A percentile compares a stretch with the other conserved stretches of the same genome.
These are phyloP conservation scores for Charina bottae DNA, from an alignment of 2,113 vertebrate genomes.

Conservation along the genomic window DNA sequence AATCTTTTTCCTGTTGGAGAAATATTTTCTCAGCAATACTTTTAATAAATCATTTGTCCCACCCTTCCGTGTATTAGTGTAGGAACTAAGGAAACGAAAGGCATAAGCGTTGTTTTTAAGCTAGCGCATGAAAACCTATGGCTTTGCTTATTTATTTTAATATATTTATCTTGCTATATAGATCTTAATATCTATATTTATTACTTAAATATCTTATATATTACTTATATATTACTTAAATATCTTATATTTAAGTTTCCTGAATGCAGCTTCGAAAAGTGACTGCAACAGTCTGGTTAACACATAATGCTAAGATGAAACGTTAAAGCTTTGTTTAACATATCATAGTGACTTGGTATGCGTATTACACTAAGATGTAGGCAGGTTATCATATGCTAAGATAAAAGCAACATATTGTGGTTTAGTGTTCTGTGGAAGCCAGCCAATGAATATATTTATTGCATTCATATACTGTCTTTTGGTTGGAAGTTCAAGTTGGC, in stretches of 20 bases:
- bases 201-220: no score
- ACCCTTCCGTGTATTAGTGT: no score
- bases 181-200: no score
- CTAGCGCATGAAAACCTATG: background rate
- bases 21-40: background rate
- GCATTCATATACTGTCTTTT: background rate
- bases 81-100: background rate
- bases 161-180: background rate
- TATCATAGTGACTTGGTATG: background rate
- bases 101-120: background rate
- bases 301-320: background rate
- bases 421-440: background rate
- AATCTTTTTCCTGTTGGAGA: background rate
- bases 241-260: background rate
- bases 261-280: background rate
- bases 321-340: background rate
- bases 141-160: background rate
- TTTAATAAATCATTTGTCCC: background rate
- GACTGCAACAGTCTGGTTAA: background rate
- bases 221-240: no score
- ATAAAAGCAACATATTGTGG: background rate
- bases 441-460: background rate
- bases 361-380: background rate
- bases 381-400: background rate
- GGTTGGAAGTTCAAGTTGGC: background rate